Conservation (phyloP, 2,888 invertebrate species). For the Geotrupes spiniger region DNA sequence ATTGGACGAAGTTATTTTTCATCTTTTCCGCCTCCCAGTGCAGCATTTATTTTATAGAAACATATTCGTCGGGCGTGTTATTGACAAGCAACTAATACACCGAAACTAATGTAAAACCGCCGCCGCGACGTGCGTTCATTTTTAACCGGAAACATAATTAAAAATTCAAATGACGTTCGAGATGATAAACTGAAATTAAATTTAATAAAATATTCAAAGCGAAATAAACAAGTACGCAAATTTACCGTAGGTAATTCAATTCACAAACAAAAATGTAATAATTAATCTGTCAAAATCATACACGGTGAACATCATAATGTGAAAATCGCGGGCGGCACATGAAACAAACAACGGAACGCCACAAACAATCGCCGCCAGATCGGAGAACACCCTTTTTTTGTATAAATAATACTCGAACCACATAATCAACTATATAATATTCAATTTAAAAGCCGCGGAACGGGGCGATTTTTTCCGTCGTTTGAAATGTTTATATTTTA, state of each 20-base stretch:
- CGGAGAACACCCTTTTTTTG: conserved; percentile 15
- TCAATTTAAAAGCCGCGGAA: conserved; percentile 7
- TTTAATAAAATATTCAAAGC: conserved; percentile 26
- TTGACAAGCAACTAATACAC: too few relatives aligned
- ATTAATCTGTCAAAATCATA: conserved; percentile 50
- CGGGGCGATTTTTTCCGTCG: background rate
- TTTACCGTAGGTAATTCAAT: conserved; percentile 31
- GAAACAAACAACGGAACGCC: conserved; percentile 39
- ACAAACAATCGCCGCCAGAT: conserved; percentile 36
- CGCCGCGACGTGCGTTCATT: too few relatives aligned
- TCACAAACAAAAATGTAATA: conserved; percentile 41
- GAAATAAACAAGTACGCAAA: conserved; percentile 24
- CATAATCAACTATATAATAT: conserved; percentile 9
- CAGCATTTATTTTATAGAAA: too few relatives aligned
- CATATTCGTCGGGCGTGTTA: too few relatives aligned
- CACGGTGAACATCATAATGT: conserved; percentile 44
- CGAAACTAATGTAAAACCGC: too few relatives aligned
- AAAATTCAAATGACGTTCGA: too few relatives aligned
- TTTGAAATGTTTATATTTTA: conserved; percentile 19
- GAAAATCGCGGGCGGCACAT: conserved; percentile 37
- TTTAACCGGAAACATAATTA: too few relatives aligned
- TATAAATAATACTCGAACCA: conserved; percentile 14
- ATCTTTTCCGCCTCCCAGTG: too few relatives aligned
- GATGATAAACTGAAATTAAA: conserved; percentile 6
- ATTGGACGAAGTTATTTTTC: too few relatives aligned